Percentiles rank a stretch among this genome's conserved stretches.
Conservation (phyloP, 1,140 invertebrate genomes). For the Gryllus bimaculatus region DNA sequence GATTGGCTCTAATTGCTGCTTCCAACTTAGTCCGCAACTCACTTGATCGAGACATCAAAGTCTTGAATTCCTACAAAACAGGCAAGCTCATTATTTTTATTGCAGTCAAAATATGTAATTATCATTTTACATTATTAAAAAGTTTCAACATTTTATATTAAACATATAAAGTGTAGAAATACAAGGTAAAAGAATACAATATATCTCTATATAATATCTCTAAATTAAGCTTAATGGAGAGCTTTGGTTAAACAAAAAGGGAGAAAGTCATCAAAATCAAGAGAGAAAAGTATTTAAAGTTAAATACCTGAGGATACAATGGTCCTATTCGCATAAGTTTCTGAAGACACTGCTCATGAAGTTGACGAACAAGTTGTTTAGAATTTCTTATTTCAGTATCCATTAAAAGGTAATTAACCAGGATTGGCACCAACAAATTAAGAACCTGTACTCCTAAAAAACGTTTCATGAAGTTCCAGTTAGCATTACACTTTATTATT, state of each 20-base stretch:
- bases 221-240: too few relatives aligned
- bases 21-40: slow-evolving; percentile 75
- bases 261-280: too few relatives aligned
- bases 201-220: too few relatives aligned
- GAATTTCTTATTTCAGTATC: slow-evolving; percentile 48
- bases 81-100: slow-evolving; percentile 7
- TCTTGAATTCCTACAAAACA: slow-evolving; percentile 71
- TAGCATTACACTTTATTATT: too few relatives aligned
- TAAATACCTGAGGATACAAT: slow-evolving; percentile 69
- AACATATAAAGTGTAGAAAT: not conserved
- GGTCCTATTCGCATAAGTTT: slow-evolving; percentile 86
- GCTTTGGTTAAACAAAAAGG: too few relatives aligned
- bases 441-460: slow-evolving; percentile 76
- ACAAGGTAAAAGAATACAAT: too few relatives aligned
- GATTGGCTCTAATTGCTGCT: slow-evolving; percentile 67
- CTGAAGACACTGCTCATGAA: slow-evolving; percentile 80
- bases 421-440: slow-evolving; percentile 73
- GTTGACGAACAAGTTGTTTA: slow-evolving; percentile 49
- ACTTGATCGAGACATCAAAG: slow-evolving; percentile 70
- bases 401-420: slow-evolving; percentile 75
- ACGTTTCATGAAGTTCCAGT: not conserved
- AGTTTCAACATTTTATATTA: not conserved
- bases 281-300: not conserved
- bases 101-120: not conserved
- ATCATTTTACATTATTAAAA: not conserved